phyloP scores from a whole-genome alignment of 2,888 invertebrate genomes.

The Danaus chrysippus region DNA sequence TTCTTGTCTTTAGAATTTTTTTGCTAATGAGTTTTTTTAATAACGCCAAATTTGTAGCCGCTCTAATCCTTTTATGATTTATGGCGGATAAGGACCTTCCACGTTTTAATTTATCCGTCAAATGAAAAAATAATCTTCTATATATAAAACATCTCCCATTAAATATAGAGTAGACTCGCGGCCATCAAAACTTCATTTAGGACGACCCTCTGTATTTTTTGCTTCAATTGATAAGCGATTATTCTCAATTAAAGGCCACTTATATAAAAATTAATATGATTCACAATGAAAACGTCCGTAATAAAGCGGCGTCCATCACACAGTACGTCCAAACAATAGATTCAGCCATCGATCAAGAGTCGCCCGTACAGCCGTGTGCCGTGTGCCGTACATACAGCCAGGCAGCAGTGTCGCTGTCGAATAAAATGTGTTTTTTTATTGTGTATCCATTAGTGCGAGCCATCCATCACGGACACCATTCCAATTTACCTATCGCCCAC shows the following conservation, averaged over 20 bases:
- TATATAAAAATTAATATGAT: conserved; percentile 3
- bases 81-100: conserved; percentile 35
- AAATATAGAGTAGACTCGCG: too few species aligned
- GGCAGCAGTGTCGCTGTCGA: conserved; percentile 38
- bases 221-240: background rate
- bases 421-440: conserved; percentile 47
- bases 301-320: background rate
- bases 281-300: conserved; percentile 2
- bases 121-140: background rate
- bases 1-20: conserved; percentile 72
- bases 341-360: conserved; percentile 41
- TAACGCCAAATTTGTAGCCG: conserved; percentile 72
- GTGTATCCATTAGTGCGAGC: conserved; percentile 36
- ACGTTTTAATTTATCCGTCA: conserved; percentile 8
- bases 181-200: too few species aligned
- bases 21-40: conserved; percentile 78
- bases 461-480: conserved; percentile 71
- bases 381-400: too few species aligned
- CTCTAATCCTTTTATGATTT: conserved; percentile 71
- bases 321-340: conserved; percentile 28
- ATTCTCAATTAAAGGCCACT: conserved; percentile 9
- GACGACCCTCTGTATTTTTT: conserved; percentile 37
- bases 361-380: conserved; percentile 24
- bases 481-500: conserved; percentile 75
- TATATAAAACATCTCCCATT: too few species aligned